These are phyloP conservation scores for Tetraneura akinire DNA, from an alignment of 1,140 invertebrate genomes.

Conservation along the genomic window DNA sequence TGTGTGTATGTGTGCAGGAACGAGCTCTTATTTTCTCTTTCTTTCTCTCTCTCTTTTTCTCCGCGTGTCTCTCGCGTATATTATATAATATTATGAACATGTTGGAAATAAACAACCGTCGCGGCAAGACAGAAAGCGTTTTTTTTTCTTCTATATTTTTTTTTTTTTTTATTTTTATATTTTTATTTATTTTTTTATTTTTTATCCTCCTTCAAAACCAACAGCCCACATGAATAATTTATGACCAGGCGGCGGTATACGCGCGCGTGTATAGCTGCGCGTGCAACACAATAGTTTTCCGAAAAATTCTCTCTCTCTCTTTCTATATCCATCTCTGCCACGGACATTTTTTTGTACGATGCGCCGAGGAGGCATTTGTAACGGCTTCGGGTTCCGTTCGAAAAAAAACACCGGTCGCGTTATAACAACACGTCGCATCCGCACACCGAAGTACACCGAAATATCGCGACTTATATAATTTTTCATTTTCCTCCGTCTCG, in stretches of 20 bases:
- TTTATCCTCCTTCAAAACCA: conserved; percentile 19
- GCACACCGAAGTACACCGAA: neutral
- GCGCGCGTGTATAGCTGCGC: neutral
- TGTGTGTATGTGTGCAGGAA: no score
- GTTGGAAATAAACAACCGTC: conserved; percentile 35
- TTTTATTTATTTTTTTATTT: neutral
- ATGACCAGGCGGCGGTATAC: conserved; percentile 1
- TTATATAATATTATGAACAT: conserved; percentile 24
- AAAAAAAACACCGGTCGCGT: conserved; percentile 44
- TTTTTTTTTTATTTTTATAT: neutral
- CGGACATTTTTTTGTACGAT: no score
- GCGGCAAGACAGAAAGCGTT: neutral
- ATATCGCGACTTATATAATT: conserved; percentile 30
- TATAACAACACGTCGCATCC: conserved; percentile 16
- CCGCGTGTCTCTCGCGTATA: neutral
- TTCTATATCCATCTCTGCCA: no score
- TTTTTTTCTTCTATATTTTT: neutral
- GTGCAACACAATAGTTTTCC: conserved; percentile 33
- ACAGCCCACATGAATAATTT: conserved; percentile 44
- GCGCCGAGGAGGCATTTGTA: conserved; percentile 15
- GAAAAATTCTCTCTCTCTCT: conserved; percentile 24
- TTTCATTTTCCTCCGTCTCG: neutral
- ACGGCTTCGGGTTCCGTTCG: neutral
- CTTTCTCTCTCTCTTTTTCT: neutral
- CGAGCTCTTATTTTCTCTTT: neutral